Base-by-base conservation (phyloP, 2,888 invertebrate species). In the Mythimna ferrago region DNA sequence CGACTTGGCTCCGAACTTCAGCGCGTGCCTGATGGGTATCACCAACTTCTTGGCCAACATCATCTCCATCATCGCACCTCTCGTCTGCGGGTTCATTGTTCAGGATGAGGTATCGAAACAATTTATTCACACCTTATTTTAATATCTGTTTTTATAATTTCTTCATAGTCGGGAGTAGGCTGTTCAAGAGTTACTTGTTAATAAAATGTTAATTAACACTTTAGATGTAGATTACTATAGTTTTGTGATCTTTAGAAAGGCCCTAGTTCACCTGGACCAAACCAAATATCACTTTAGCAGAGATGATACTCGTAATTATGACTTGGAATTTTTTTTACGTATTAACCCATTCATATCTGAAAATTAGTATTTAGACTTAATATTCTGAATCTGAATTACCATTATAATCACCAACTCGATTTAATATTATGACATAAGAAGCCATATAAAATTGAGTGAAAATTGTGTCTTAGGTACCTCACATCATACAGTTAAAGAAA, bases 11-110 rank as follows among this genome's bases (percentile, higher is more conserved):
- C 98, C 98, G 0, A 98, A 98, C 91, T 98, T 98, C 92, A 98
- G 98, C 9, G 98, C 98, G 0, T 97, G 97, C 2, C 92, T 98
- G 79, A 98, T 98, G 98, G 98, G 98, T 5, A 97, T 98, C 84
- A 98, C 98, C 5, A 98, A 98, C 92, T 97, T 97, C 77, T 93
- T 97, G 26, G 98, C 98, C 0, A 98, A 98, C 89, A 95, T 98
- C 51, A 97, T 98, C 87, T 98, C 98, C 53, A 97, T 98, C 77
- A 94, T 98, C 53, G 98, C 98, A 0, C 98, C 98, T 0, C 93
- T 98, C 0, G 95, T 97, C 19, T 98, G 98, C 6, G 98, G 98
- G 3, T 91, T 97, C 60, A 97, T 98, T 68, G 97, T 98, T 1
- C 93, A 96, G 0, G 97, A 98, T 87, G 96, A 97, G 95, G 98